Base-by-base conservation (phyloP, 2,797 vertebrate genomes). In the Spondyliosoma cantharus region DNA sequence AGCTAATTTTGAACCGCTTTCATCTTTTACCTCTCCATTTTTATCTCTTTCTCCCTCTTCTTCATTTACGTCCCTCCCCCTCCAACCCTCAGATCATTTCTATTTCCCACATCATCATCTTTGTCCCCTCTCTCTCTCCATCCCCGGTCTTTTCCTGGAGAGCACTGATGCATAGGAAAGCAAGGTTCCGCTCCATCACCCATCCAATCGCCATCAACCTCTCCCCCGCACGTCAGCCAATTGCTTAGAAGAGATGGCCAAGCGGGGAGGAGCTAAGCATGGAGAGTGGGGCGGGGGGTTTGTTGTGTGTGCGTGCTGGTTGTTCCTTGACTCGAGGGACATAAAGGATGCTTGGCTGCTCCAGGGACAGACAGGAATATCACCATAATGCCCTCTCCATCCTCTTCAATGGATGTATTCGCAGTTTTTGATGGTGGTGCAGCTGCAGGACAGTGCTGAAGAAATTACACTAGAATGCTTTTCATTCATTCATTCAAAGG, bases 111-210 rank as follows among this genome's bases (percentile, higher is more conserved):
- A 81, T 85, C 83, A 78, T 88, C 78, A 86, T 87, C 89, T 88
- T 83, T 89, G 83, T 91, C 85, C 83, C 73, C 83, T 76, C 65
- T 45, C 46, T 52, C 63, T 67, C 77, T 80, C 70, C 53, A 15
- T 80, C 81, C 72, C 75, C 0, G 19, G 67, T 81, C 84, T 80
- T 87, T 87, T 92, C 86, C 91, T 88, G 82, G 74, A 87, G 86
- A 90, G 89, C 90, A 87, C 80, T 90, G 92, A 91, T 87, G 92
- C 91, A 90, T 90, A 82, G 78, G 73, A 80, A 87, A 84, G 69
- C 52, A 19, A 87, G 81, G 91, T 90, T 90, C 83, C 67, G 71
- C 89, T 93, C 80, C 78, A 43, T 62, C 89, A 71, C 83, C 64
- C 65, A 2, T 85, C 92, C 87, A 92, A 88, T 92, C 71, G 3